Evolutionary conservation across 2,113 vertebrate genomes (phyloP).

Genomic region (Cygnus atratus): DNA sequence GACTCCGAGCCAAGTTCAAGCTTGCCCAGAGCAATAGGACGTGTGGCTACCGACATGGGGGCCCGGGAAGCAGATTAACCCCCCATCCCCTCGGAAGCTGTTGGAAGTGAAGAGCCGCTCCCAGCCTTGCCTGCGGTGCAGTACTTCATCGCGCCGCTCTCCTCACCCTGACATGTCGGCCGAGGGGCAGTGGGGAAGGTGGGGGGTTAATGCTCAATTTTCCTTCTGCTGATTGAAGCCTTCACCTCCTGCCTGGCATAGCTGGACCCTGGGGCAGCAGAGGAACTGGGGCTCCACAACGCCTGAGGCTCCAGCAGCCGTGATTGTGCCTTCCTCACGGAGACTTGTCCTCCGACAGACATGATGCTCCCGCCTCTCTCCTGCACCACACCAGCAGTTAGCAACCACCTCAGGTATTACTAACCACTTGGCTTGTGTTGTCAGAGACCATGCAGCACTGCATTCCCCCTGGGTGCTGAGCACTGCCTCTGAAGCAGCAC

Average conservation of each 20-base stretch:
- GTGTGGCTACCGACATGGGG: constrained; percentile 23
- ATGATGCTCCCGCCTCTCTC: not conserved
- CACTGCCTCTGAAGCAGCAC: not conserved
- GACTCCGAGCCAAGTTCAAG: constrained; percentile 25
- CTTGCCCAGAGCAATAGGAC: constrained; percentile 21
- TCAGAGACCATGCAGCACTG: fast-evolving
- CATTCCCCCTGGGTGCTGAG: not conserved
- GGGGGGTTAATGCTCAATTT: not conserved
- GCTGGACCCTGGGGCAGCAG: not conserved
- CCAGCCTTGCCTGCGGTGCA: not conserved
- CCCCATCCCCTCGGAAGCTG: not conserved
- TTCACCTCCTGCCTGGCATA: not conserved
- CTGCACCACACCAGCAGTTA: not conserved
- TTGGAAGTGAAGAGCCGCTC: not conserved
- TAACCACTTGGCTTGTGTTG: not conserved
- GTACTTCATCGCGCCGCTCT: not conserved
- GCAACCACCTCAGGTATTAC: not conserved
- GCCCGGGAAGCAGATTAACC: constrained; percentile 68
- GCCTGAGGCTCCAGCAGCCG: not conserved
- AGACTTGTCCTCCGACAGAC: not conserved
- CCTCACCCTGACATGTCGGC: not conserved
- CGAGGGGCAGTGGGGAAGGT: not conserved
- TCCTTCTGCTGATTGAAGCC: constrained; percentile 35
- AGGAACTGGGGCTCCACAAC: not conserved
- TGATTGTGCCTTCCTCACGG: not conserved